phyloP scores from a whole-genome alignment of 2,113 vertebrate genomes.

The Sitta europaea region DNA sequence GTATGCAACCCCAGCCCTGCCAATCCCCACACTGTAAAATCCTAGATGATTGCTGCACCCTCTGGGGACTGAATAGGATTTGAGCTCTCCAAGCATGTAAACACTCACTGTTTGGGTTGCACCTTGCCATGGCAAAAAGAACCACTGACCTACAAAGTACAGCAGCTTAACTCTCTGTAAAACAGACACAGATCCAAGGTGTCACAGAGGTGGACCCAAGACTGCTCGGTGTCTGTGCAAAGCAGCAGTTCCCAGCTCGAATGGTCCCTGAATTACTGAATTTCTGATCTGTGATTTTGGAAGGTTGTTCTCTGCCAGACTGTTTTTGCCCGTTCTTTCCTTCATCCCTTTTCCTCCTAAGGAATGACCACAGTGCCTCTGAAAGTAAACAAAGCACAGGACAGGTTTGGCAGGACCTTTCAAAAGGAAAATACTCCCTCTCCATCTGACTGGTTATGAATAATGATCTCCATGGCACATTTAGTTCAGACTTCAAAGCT shows the following conservation, averaged over 20 bases:
- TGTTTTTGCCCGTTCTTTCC: constrained; percentile 1
- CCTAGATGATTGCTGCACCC: background rate
- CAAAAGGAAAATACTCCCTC: constrained; percentile 51
- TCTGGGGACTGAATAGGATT: background rate
- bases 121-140: background rate
- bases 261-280: background rate
- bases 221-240: background rate
- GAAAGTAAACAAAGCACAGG: constrained; percentile 51
- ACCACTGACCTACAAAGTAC: background rate
- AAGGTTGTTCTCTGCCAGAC: background rate
- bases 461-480: constrained; percentile 37
- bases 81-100: background rate
- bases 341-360: background rate
- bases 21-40: background rate
- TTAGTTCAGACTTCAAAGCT: constrained; percentile 46
- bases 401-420: constrained; percentile 58
- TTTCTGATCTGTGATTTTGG: background rate
- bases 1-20: background rate
- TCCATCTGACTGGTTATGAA: constrained; percentile 21
- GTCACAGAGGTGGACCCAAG: background rate
- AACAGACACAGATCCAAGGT: background rate
- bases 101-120: background rate
- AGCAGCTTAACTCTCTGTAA: background rate
- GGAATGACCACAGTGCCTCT: constrained; percentile 7
- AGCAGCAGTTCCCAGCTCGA: background rate